These are phyloP conservation scores for Apeltes quadracus DNA, from an alignment of 2,113 vertebrate genomes.

Conservation along the genomic window DNA sequence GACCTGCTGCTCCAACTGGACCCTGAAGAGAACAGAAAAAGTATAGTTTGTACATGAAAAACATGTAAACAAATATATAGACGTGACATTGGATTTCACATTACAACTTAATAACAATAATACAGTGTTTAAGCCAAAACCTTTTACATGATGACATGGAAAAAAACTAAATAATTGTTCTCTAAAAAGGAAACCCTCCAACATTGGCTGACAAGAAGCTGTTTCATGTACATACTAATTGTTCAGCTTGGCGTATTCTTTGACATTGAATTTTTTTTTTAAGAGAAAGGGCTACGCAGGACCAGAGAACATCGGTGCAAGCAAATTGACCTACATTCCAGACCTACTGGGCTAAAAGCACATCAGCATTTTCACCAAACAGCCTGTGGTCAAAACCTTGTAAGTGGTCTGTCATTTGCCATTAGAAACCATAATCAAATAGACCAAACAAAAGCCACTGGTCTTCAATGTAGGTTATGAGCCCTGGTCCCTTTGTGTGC, in stretches of 20 bases:
- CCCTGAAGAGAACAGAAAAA: constrained; percentile 74
- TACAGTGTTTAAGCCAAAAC: neutral
- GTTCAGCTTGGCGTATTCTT: constrained; percentile 1
- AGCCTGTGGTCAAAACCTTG: constrained; percentile 65
- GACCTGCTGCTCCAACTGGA: constrained; percentile 84
- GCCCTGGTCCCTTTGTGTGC: constrained; percentile 32
- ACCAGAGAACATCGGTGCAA: constrained; percentile 17
- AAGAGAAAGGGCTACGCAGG: neutral
- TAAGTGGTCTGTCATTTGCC: constrained; percentile 58
- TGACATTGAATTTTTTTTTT: constrained; percentile 50
- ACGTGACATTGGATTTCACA: neutral
- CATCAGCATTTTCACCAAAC: constrained; percentile 59
- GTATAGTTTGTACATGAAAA: neutral
- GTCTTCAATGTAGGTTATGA: constrained; percentile 63
- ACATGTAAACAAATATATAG: neutral
- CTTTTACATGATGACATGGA: neutral
- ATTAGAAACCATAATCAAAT: constrained; percentile 63
- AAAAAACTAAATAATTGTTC: neutral
- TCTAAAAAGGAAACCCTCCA: neutral
- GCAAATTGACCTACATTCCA: constrained; percentile 57
- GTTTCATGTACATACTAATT: constrained; percentile 21
- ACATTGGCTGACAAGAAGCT: constrained; percentile 8
- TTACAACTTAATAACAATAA: neutral
- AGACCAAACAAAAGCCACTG: constrained; percentile 58
- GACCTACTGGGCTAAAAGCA: constrained; percentile 63